Base-by-base conservation (phyloP, 2,797 vertebrate genomes). In the Valencia hispanica region DNA sequence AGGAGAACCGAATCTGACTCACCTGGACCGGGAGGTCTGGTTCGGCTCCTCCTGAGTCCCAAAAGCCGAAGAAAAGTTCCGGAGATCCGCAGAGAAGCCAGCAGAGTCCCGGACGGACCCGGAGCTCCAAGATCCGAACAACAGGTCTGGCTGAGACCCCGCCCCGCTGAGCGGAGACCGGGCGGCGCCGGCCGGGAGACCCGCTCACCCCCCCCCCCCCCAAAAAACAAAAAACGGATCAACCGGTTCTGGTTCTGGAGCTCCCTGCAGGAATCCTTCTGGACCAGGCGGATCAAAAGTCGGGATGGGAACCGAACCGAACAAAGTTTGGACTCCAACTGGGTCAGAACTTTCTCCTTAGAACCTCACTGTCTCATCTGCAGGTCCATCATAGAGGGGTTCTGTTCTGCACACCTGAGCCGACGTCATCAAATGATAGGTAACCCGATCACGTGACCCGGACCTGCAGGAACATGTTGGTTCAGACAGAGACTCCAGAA, bases 71-170 rank as follows among this genome's bases (percentile, higher is more conserved):
- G 53, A 66, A 73, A 77, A 82, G 82, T 78, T 87, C 74, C 48
- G 55, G 18, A 70, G 68, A 72, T 18, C 57, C 72, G 41, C n/a
- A 68, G 20, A 65, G 27, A 59, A 59, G 8, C 36, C 32, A 66
- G 61, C 61, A 43, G 72, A 48, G 72, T 73, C 74, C 77, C 4
- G 66, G 70, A 50, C 30, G 80, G 48, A 86, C 50, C 18, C 18
- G 63, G 48, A 68, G 63, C 74, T 68, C 57, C 8, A 51, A 83
- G 14, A 89, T 73, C 81, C 84, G 66, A 81, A 89, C 91, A 91
- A 92, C 91, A 93, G 91, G 91, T 92, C 87, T 79, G 47, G 63
- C 78, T 66, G 20, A 88, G 78, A 86, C 90, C 84, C 87, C 84
- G 88, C 86, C 76, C 86, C 68, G 55, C 77, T 30, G 70, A 71